Base-by-base conservation (phyloP, 2,113 vertebrate genomes). In the Corythornis vintsioides region DNA sequence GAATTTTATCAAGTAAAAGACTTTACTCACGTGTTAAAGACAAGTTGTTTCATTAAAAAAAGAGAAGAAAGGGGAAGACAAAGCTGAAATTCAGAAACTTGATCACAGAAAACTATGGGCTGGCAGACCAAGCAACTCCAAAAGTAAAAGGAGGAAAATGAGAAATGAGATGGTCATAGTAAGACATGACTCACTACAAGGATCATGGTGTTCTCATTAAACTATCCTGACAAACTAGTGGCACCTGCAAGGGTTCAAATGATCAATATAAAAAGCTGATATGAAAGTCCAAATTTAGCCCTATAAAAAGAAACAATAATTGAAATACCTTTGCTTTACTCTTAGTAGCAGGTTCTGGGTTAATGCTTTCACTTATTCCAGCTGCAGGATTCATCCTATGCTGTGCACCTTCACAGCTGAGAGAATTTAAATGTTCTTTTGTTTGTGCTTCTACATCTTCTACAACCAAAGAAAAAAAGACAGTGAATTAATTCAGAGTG, bases 401-500 rank as follows among this genome's bases (percentile, higher is more conserved):
- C 73, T 94, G 79, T 93, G 88, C 26, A 94, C 40, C 38, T 97
- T 95, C 16, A 96, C 93, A 85, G 89, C 38, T 55, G 96, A 95
- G 59, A 94, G 91, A 88, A 75, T 80, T 86, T 60, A 69, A 42
- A 29, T 88, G 88, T 35, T 96, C 91, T 77, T 97, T 96, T 56
- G 97, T 69, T 43, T 96, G 98, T 87, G 97, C 92, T 89, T 98
- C 97, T 67, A 98, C 82, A 70, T 98, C 97, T 76, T 97, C 98
- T 99, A 95, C 43, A 38, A 90, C 92, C 60, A 57, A 92, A 77
- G 3, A 13, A 47, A 77, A 38, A 71, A 76, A 43, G 6, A n/a
- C 16, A 43, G 3, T 2, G 4, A 86, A 73, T 40, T 77, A 47
- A 53, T 79, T 87, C 47, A 14, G 18, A 45, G 42, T 8, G 4